These are phyloP conservation scores for Sebastes aleutianus DNA, from an alignment of 2,797 vertebrate species.

Conservation along the genomic window DNA sequence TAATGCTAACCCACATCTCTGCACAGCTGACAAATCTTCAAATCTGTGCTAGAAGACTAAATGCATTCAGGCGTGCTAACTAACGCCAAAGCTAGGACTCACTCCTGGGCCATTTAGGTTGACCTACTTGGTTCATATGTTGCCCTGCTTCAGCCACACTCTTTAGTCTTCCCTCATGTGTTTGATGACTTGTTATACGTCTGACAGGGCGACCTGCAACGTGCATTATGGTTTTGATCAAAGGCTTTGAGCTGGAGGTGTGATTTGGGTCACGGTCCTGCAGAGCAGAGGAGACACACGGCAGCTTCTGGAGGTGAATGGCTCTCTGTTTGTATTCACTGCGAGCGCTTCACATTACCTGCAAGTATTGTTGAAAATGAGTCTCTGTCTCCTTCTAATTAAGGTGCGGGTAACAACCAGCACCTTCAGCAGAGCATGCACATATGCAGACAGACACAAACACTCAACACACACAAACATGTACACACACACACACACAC, in stretches of 20 bases:
- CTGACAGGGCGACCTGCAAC: not conserved
- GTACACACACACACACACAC: not conserved
- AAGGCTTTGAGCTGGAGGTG: conserved; percentile 14
- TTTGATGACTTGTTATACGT: not conserved
- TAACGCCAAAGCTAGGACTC: conserved; percentile 7
- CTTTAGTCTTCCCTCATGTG: not conserved
- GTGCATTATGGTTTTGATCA: conserved; percentile 28
- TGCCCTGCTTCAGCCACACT: not conserved
- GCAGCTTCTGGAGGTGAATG: conserved; percentile 46
- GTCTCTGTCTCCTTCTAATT: conserved; percentile 77
- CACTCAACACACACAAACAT: conserved; percentile 13
- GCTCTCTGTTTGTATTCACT: conserved; percentile 50
- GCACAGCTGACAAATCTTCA: not conserved
- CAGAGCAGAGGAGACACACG: not conserved
- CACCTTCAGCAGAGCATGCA: conserved; percentile 74
- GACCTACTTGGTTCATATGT: conserved; percentile 56
- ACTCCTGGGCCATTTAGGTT: conserved; percentile 20
- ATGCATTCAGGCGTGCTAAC: not conserved
- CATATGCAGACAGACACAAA: conserved; percentile 63
- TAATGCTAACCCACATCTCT: conserved; percentile 60
- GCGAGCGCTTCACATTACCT: conserved; percentile 59
- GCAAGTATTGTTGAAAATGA: conserved; percentile 69
- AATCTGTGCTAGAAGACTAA: conserved; percentile 36
- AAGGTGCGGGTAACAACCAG: conserved; percentile 77
- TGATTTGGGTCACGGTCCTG: conserved; percentile 48